phyloP scores from a whole-genome alignment of 2,797 vertebrate genomes.

The Spinus pinus region DNA sequence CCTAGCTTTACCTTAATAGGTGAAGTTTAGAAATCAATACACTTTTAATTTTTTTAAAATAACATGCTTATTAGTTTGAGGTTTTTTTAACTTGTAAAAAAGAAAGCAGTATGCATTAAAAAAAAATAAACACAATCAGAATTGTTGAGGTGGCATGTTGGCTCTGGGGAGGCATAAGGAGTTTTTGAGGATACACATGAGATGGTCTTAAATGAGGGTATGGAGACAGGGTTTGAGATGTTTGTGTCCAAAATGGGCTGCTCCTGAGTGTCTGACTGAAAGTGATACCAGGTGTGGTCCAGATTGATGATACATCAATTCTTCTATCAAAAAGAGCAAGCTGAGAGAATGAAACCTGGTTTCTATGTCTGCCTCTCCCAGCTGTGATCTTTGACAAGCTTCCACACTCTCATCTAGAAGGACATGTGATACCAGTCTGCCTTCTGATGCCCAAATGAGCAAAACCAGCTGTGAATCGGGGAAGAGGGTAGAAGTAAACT shows the following conservation, averaged over 20 bases:
- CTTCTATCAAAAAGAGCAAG: neutral
- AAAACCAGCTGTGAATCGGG: accelerated
- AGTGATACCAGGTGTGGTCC: neutral
- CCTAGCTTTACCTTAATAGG: neutral
- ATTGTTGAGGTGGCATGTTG: neutral
- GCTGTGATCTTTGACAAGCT: neutral
- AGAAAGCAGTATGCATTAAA: neutral
- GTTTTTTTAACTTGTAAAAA: neutral
- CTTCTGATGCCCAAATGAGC: neutral
- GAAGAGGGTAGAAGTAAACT: neutral
- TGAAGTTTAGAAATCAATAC: neutral
- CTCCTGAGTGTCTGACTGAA: neutral
- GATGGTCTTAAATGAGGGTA: neutral
- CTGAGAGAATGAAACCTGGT: neutral
- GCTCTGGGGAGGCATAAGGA: neutral
- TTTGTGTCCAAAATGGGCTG: neutral
- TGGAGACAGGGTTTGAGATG: neutral
- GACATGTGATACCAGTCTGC: neutral
- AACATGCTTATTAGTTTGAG: accelerated
- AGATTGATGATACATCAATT: neutral
- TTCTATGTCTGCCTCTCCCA: neutral
- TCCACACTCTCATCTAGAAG: neutral
- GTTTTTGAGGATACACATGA: neutral
- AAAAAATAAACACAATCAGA: neutral
- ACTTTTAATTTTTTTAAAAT: neutral